Evolutionary conservation across 2,888 invertebrate genomes (phyloP).

Genomic region (Brachyptera putata): DNA sequence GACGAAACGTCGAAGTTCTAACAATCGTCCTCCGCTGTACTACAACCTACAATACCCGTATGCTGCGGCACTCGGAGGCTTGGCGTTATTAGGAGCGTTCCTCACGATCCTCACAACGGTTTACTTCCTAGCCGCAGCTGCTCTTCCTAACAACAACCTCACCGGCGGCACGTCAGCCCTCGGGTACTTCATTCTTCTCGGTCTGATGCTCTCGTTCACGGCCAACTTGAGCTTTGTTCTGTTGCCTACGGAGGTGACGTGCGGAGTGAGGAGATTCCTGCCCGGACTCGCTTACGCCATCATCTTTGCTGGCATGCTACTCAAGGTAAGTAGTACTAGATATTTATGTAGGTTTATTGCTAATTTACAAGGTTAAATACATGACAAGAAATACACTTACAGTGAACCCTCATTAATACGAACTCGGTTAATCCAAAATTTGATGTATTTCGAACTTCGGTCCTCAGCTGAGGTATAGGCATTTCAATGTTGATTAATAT

Average conservation of each 20-base stretch:
- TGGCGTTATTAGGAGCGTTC: constrained; percentile 30
- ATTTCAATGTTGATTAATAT: too few species aligned
- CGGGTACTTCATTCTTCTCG: constrained; percentile 45
- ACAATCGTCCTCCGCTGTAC: constrained; percentile 6
- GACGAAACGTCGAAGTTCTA: not conserved
- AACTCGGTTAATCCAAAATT: too few species aligned
- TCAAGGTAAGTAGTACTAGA: too few species aligned
- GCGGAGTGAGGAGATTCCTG: constrained; percentile 45
- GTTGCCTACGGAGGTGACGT: constrained; percentile 41
- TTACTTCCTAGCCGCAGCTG: constrained; percentile 31
- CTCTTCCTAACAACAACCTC: constrained; percentile 28
- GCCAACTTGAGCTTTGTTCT: constrained; percentile 35
- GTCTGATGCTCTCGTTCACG: constrained; percentile 44
- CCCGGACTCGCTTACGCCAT: constrained; percentile 46
- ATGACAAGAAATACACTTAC: too few species aligned
- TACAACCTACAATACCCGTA: constrained; percentile 21
- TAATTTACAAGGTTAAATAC: too few species aligned
- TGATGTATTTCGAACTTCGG: too few species aligned
- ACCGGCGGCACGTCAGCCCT: constrained; percentile 39
- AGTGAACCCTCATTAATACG: too few species aligned
- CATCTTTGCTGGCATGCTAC: constrained; percentile 45
- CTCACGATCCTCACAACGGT: constrained; percentile 27
- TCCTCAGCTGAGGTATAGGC: too few species aligned
- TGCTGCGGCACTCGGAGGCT: constrained; percentile 26
- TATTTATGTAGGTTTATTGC: too few species aligned